Percentiles rank a stretch among this genome's conserved stretches.
These are phyloP conservation scores for Momotus momota DNA, from an alignment of 2,797 vertebrate species.

Conservation along the genomic window DNA sequence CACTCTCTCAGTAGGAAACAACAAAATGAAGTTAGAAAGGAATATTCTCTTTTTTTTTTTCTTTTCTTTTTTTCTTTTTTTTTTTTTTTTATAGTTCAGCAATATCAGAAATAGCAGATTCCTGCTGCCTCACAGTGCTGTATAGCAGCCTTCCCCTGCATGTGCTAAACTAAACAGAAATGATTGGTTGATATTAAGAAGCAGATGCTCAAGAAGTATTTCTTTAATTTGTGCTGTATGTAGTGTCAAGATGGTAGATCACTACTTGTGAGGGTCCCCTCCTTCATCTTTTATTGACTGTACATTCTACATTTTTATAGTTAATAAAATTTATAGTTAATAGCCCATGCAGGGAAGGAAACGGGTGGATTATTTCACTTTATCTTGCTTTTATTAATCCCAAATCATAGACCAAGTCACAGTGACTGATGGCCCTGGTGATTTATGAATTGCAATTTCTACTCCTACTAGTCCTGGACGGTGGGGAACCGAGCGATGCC, in stretches of 20 bases:
- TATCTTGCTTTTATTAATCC: constrained; percentile 22
- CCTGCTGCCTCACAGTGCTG: neutral
- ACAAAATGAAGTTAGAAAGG: neutral
- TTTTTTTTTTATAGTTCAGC: neutral
- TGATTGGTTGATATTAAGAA: neutral
- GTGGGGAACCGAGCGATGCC: neutral
- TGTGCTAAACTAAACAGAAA: neutral
- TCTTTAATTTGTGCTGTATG: neutral
- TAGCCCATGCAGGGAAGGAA: neutral
- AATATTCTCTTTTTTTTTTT: neutral
- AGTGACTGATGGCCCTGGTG: neutral
- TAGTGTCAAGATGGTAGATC: neutral
- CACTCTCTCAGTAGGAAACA: neutral
- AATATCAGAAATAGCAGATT: neutral
- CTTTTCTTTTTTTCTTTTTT: neutral
- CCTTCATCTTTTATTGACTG: neutral
- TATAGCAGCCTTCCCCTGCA: neutral
- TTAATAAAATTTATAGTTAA: neutral
- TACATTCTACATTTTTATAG: neutral
- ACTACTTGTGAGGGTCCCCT: neutral
- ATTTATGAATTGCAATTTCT: neutral
- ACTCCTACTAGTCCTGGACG: neutral
- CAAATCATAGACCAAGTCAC: neutral
- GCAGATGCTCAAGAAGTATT: neutral
- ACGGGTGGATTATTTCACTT: neutral